Evolutionary conservation across 2,888 invertebrate genomes (phyloP), one percentile per base, ranked within the genome.

Genomic region (Idaea aversata): DNA sequence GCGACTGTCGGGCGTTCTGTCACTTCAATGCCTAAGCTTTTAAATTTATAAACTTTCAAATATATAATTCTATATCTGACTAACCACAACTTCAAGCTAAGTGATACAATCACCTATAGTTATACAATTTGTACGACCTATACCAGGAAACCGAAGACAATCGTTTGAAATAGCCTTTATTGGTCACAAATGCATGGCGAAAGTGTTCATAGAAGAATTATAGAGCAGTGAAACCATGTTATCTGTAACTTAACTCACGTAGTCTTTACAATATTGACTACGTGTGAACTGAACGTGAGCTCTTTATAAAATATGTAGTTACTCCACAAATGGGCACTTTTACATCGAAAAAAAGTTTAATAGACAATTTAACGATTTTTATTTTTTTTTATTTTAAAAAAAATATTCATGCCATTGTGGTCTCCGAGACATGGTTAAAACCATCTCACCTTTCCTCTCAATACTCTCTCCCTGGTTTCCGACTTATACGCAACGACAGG

Each of bases 161-260:
- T 47, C 47, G 47, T 47, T 47, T 13, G 13, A 47, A 47, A 47
- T 47, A 10, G 10, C 47, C 47, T 47, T 47, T 47, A 47, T 47
- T 47, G 47, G 47, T 47, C 47, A 47, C 47, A 47, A 47, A 47
- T 47, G 47, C 10, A 13, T 47, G 70, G 69, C 70, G 73, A 73
- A 73, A 73, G 73, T 70, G 67, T 65, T 66, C 65, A 65, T 57
- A 65, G 63, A 66, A 63, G 61, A 64, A 66, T 82, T 86, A 85
- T 86, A 79, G 81, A 83, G 81, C 80, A 87, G 90, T 87, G 88
- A 91, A 90, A 91, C 82, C 80, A 47, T 47, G 47, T 47, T 4
- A 47, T 47, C 13, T 47, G 47, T 47, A 47, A 47, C 47, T 47
- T 47, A 47, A 47, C 47, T 25, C 47, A 47, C 47, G 47, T 47